Conservation (phyloP, 2,888 invertebrate genomes). For the Minunthozetes semirufus region DNA sequence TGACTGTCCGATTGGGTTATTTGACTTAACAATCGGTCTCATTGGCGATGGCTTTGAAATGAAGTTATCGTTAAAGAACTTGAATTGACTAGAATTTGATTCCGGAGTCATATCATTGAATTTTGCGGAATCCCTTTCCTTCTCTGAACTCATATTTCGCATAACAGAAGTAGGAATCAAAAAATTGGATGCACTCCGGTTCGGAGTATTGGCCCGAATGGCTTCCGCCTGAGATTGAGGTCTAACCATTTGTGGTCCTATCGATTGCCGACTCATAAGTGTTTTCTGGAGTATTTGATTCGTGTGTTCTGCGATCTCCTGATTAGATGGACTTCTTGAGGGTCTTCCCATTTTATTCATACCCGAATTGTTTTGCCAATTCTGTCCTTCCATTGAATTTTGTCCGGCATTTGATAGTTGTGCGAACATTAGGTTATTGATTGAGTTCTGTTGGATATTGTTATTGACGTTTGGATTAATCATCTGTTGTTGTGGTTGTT, state of each 20-base stretch:
- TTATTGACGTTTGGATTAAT: not conserved
- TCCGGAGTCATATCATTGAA: not conserved
- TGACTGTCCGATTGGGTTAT: not conserved
- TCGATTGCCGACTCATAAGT: constrained; percentile 62
- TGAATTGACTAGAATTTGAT: not conserved
- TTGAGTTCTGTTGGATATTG: not conserved
- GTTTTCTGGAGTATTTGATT: constrained; percentile 80
- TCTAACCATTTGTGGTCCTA: not conserved
- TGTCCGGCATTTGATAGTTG: not conserved
- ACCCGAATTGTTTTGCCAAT: not conserved
- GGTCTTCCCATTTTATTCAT: not conserved
- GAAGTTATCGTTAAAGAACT: not conserved
- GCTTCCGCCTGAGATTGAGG: not conserved
- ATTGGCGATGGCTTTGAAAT: not conserved
- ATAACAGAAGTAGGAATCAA: constrained; percentile 82
- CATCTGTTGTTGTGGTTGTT: not conserved
- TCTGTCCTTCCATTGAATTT: not conserved
- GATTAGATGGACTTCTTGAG: constrained; percentile 58
- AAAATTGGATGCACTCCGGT: not conserved
- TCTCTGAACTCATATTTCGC: constrained; percentile 61
- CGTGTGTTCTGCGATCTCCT: constrained; percentile 74
- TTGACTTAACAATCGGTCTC: constrained; percentile 4
- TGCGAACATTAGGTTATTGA: not conserved
- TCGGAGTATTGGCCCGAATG: not conserved
- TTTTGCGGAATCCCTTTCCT: not conserved